Conservation (phyloP, 2,113 vertebrate genomes). For the Stigmatopora argus region DNA sequence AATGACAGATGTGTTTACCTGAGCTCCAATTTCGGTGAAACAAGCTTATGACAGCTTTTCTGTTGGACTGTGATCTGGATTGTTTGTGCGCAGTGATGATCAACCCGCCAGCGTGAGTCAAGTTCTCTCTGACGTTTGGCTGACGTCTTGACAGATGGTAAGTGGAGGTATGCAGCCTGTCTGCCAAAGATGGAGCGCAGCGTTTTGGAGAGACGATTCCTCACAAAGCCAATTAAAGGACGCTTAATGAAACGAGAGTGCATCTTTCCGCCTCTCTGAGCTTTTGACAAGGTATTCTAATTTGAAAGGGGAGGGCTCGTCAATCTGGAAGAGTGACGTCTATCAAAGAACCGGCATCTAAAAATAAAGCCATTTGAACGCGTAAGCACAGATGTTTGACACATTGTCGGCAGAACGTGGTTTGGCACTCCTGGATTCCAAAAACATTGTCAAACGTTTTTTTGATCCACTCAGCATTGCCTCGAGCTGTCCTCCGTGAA, state of each 20-base stretch:
- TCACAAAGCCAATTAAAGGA: slow-evolving; percentile 65
- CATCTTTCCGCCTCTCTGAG: slow-evolving; percentile 34
- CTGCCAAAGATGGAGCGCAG: slow-evolving; percentile 40
- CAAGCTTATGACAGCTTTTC: slow-evolving; percentile 49
- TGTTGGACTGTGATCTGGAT: slow-evolving; percentile 47
- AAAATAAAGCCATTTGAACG: slow-evolving; percentile 27
- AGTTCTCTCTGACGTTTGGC: slow-evolving; percentile 54
- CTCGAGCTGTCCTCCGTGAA: slow-evolving; percentile 36
- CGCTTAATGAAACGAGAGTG: slow-evolving; percentile 58
- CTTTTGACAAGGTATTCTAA: slow-evolving; percentile 44
- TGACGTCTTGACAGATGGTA: slow-evolving; percentile 66
- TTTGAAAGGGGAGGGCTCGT: slow-evolving; percentile 33
- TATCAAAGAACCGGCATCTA: slow-evolving; percentile 19
- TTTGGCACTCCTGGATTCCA: slow-evolving; percentile 16
- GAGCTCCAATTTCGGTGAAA: slow-evolving; percentile 52
- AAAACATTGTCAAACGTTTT: slow-evolving; percentile 1
- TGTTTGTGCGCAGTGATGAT: slow-evolving; percentile 60
- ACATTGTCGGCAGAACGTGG: slow-evolving; percentile 6
- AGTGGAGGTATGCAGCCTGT: slow-evolving; percentile 33
- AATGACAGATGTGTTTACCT: slow-evolving; percentile 58
- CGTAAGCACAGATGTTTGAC: slow-evolving; percentile 15
- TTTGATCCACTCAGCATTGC: slow-evolving; percentile 33
- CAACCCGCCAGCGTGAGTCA: slow-evolving; percentile 50
- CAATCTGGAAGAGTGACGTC: slow-evolving; percentile 31
- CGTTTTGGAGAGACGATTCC: slow-evolving; percentile 56